A percentile compares a stretch with the other conserved stretches of the same genome.
These are phyloP conservation scores for Ophonus ardosiacus DNA, from an alignment of 2,888 invertebrate genomes.

Conservation along the genomic window DNA sequence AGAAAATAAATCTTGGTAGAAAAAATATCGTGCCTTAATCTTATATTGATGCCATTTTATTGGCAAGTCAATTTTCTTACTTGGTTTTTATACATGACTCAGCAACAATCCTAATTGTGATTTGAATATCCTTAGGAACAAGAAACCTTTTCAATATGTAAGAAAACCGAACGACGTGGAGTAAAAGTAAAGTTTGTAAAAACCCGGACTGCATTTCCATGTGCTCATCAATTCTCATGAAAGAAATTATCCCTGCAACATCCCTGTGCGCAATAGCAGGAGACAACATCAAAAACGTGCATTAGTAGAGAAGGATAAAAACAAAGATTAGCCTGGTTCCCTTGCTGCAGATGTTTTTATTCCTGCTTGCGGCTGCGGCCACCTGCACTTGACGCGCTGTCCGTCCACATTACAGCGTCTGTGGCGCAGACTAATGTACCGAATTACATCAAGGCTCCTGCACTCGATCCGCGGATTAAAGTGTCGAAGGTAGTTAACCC, in stretches of 20 bases:
- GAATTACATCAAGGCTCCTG: slow-evolving; percentile 45
- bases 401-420: slow-evolving; percentile 44
- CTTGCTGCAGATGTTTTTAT: slow-evolving; percentile 36
- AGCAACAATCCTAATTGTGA: neutral
- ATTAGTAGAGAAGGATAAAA: slow-evolving; percentile 20
- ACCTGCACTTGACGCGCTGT: slow-evolving; percentile 43
- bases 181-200: neutral
- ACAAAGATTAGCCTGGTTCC: slow-evolving; percentile 38
- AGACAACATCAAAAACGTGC: slow-evolving; percentile 49
- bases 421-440: slow-evolving; percentile 43
- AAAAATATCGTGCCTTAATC: neutral
- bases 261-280: slow-evolving; percentile 11
- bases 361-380: slow-evolving; percentile 11
- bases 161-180: slow-evolving; percentile 15
- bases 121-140: slow-evolving; percentile 11
- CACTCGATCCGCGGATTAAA: slow-evolving; percentile 57
- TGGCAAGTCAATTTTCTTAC: neutral
- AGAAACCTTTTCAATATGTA: slow-evolving; percentile 6
- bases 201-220: slow-evolving; percentile 24
- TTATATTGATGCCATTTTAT: neutral
- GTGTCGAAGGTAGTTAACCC: slow-evolving; percentile 57
- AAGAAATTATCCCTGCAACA: slow-evolving; percentile 18
- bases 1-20: neutral
- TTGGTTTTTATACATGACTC: neutral
- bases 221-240: neutral